phyloP scores from a whole-genome alignment of 2,888 invertebrate species.

The Parnassius mnemosyne region DNA sequence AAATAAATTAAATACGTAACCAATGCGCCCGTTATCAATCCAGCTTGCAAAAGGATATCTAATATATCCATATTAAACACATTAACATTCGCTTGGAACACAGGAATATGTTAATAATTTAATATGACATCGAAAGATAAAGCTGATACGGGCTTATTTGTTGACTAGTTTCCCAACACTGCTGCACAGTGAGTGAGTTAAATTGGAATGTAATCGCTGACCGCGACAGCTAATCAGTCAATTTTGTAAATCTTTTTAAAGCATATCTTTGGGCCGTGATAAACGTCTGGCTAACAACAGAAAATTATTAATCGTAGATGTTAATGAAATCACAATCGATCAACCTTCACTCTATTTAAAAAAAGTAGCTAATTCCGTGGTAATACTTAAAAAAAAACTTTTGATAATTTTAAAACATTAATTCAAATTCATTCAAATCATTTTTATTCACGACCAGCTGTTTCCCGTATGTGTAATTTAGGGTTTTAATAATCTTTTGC shows the following conservation, averaged over 20 bases:
- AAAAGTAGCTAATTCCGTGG: too few species aligned
- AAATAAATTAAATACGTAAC: conserved; percentile 60
- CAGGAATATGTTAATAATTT: background rate
- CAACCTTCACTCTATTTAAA: too few species aligned
- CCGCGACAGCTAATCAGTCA: conserved; percentile 26
- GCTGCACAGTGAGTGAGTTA: conserved; percentile 15
- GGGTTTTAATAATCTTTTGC: too few species aligned
- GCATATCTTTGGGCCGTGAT: conserved; percentile 17
- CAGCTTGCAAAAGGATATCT: conserved; percentile 57
- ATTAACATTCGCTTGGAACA: conserved; percentile 8
- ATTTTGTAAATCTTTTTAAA: conserved; percentile 13
- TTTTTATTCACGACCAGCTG: too few species aligned
- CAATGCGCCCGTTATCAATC: conserved; percentile 54
- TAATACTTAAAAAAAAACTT: too few species aligned
- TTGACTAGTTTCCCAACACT: conserved; percentile 4
- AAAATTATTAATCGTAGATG: background rate
- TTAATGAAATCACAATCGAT: background rate
- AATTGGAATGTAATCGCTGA: conserved; percentile 21
- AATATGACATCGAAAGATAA: conserved; percentile 21
- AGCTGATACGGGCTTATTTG: background rate
- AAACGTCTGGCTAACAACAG: conserved; percentile 10
- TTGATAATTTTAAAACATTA: too few species aligned
- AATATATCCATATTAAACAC: conserved; percentile 53
- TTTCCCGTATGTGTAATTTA: too few species aligned
- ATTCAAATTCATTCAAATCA: too few species aligned